Conservation (phyloP, 2,888 invertebrate genomes). For the Oscheius onirici region DNA sequence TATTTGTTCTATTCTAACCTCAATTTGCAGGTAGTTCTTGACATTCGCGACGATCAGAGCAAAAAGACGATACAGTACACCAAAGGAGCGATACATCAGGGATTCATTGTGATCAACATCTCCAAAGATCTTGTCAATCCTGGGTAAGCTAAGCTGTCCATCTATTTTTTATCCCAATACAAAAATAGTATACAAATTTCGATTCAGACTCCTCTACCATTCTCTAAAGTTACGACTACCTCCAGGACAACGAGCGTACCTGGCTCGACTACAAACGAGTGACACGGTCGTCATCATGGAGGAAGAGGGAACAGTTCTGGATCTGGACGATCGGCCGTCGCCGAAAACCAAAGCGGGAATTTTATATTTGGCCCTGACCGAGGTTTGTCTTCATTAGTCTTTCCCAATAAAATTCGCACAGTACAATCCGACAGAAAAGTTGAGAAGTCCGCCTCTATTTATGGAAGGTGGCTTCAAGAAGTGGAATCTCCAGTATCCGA, state of each 20-base stretch:
- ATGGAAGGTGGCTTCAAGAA: conserved; percentile 63
- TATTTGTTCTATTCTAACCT: background rate
- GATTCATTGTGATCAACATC: conserved; percentile 7
- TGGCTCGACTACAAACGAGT: conserved; percentile 33
- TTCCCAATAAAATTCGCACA: background rate
- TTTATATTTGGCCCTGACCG: conserved; percentile 12
- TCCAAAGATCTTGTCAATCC: conserved; percentile 5
- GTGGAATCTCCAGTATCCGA: conserved; percentile 57
- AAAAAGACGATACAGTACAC: background rate
- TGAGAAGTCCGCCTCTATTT: conserved; percentile 48
- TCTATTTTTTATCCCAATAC: background rate
- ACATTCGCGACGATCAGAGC: conserved; percentile 13
- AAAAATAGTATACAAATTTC: background rate
- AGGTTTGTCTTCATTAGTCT: background rate
- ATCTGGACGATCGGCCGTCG: conserved; percentile 24
- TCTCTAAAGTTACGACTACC: conserved; percentile 27
- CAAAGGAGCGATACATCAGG: background rate
- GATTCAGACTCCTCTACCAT: conserved; percentile 39
- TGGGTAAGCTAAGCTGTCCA: background rate
- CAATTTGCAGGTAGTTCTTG: conserved; percentile 20
- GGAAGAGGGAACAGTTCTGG: conserved; percentile 38
- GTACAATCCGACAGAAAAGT: conserved; percentile 40
- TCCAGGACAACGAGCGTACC: conserved; percentile 35
- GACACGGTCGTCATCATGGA: conserved; percentile 64
- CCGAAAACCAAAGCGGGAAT: background rate